A percentile compares a stretch with the other conserved stretches of the same genome.
phyloP scores from a whole-genome alignment of 1,140 invertebrate species.

The Sinella curviseta region DNA sequence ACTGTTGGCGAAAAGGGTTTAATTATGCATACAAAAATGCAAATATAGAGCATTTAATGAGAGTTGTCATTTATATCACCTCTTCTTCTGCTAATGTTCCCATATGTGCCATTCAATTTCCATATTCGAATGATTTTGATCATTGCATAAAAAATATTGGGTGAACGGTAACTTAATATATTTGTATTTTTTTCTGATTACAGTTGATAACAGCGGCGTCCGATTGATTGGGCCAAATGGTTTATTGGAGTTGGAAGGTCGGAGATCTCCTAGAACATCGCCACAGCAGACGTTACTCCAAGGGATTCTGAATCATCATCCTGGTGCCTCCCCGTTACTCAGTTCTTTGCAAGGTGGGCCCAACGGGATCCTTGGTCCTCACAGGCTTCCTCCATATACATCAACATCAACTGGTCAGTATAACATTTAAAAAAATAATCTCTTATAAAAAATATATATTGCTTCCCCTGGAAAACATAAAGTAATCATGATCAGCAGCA shows the following conservation, averaged over 20 bases:
- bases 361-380: slow-evolving; percentile 44
- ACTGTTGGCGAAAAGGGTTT: no score
- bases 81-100: slow-evolving; percentile 11
- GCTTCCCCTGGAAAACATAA: background rate
- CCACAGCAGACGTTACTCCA: slow-evolving; percentile 59
- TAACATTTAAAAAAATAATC: background rate
- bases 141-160: no score
- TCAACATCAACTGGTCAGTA: slow-evolving; percentile 47
- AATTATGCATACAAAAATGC: no score
- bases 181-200: slow-evolving; percentile 38
- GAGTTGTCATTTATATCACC: no score
- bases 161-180: slow-evolving; percentile 21
- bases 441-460: background rate
- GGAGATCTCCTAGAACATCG: slow-evolving; percentile 47
- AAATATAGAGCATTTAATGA: no score
- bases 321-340: slow-evolving; percentile 46
- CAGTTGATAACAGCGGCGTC: slow-evolving; percentile 47
- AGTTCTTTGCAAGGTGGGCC: slow-evolving; percentile 44
- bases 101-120: no score
- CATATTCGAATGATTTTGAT: no score
- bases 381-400: slow-evolving; percentile 45
- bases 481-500: background rate
- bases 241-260: slow-evolving; percentile 47
- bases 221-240: slow-evolving; percentile 44
- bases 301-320: slow-evolving; percentile 63